phyloP scores from a whole-genome alignment of 1,140 invertebrate species.

The Muscidifurax raptorellus region DNA sequence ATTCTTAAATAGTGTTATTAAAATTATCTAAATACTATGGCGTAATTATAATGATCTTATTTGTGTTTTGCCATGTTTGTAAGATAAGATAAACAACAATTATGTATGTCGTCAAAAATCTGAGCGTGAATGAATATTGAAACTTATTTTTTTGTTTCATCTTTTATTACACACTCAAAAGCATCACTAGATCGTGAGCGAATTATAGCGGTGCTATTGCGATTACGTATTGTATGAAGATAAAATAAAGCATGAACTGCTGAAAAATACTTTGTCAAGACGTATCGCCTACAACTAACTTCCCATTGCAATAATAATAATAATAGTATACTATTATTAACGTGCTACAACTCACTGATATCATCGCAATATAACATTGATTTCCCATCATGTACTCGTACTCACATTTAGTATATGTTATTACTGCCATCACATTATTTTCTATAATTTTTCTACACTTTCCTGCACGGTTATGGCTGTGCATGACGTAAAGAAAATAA shows the following conservation, averaged over 20 bases:
- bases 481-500: constrained; percentile 28
- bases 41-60: constrained; percentile 19
- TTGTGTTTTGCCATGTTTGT: constrained; percentile 46
- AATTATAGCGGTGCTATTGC: constrained; percentile 51
- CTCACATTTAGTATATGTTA: constrained; percentile 1
- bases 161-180: constrained; percentile 6
- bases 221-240: constrained; percentile 65
- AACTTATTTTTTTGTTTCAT: constrained; percentile 10
- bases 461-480: constrained; percentile 49
- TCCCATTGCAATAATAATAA: constrained; percentile 59
- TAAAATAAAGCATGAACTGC: constrained; percentile 68
- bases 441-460: constrained; percentile 23
- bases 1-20: constrained; percentile 10
- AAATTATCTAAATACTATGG: constrained; percentile 13
- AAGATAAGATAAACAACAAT: constrained; percentile 39
- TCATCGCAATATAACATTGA: neutral
- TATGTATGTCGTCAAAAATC: constrained; percentile 25
- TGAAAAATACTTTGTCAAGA: constrained; percentile 61
- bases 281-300: constrained; percentile 62
- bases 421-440: constrained; percentile 23
- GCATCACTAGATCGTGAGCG: constrained; percentile 23
- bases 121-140: constrained; percentile 2
- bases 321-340: constrained; percentile 47
- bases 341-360: constrained; percentile 36
- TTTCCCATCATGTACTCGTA: constrained; percentile 15